Conservation (phyloP, 2,888 invertebrate species). For the Dryobotodes eremita region DNA sequence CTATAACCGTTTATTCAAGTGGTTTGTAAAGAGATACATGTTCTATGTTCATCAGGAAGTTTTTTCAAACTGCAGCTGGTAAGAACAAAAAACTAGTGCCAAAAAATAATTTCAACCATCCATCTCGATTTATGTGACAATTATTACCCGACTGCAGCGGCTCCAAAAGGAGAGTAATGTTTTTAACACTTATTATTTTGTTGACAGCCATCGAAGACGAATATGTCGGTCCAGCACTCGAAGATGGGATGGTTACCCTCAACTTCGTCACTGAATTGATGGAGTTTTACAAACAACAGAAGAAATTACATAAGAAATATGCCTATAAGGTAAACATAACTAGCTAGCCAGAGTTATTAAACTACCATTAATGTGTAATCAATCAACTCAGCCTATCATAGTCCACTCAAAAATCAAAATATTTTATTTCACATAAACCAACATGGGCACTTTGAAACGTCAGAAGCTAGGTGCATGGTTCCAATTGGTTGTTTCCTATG, state of each 20-base stretch:
- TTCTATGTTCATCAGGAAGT: slow-evolving; percentile 14
- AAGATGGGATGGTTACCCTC: slow-evolving; percentile 96
- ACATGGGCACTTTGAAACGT: no score
- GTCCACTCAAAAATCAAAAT: no score
- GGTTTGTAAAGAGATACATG: neutral
- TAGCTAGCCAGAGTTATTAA: neutral
- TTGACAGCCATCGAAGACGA: slow-evolving; percentile 97
- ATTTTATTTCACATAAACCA: no score
- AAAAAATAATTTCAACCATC: neutral
- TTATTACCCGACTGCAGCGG: neutral
- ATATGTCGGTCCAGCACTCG: slow-evolving; percentile 97
- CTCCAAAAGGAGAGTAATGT: neutral
- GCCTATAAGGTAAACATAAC: slow-evolving; percentile 95
- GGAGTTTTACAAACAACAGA: slow-evolving; percentile 97
- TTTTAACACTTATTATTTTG: neutral
- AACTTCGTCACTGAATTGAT: slow-evolving; percentile 97
- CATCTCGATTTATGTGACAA: neutral
- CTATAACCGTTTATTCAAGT: slow-evolving; percentile 8
- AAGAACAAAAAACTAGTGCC: neutral
- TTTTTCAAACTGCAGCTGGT: neutral
- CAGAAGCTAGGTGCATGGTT: no score
- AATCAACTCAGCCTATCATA: neutral
- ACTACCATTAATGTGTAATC: neutral
- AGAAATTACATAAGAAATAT: slow-evolving; percentile 98
- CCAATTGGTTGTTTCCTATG: no score